Conservation (phyloP, 2,113 vertebrate species). For the Psilopsiagon aymara region DNA sequence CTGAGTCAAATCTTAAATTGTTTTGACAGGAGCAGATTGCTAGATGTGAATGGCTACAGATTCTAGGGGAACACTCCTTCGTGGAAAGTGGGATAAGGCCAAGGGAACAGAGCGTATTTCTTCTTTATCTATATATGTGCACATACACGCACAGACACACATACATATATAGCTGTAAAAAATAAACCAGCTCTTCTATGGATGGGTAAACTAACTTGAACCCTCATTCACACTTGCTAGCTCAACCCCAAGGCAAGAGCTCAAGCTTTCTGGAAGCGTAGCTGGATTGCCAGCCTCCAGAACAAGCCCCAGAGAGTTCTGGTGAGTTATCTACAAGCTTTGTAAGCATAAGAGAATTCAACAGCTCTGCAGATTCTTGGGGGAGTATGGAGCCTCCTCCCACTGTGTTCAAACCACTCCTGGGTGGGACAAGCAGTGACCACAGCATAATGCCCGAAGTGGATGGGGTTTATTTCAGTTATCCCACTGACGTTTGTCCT, state of each 20-base stretch:
- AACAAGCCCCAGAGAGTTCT: not conserved
- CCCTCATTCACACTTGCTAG: not conserved
- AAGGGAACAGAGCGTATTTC: conserved; percentile 5
- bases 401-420: not conserved
- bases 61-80: conserved; percentile 32
- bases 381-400: not conserved
- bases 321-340: not conserved
- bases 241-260: not conserved
- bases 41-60: not conserved
- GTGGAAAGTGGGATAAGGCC: conserved; percentile 27
- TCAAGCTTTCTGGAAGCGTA: not conserved
- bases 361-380: not conserved
- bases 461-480: not conserved
- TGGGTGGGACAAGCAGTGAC: not conserved
- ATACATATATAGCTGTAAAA: not conserved
- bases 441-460: not conserved
- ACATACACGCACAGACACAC: not conserved
- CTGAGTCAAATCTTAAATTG: conserved; percentile 48
- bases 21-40: conserved; percentile 63
- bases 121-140: not conserved
- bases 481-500: not conserved
- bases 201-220: not conserved
- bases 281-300: not conserved
- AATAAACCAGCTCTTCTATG: not conserved
- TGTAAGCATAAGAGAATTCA: not conserved